These are phyloP conservation scores for Andrena fulva DNA, from an alignment of 2,888 invertebrate genomes.

Conservation along the genomic window DNA sequence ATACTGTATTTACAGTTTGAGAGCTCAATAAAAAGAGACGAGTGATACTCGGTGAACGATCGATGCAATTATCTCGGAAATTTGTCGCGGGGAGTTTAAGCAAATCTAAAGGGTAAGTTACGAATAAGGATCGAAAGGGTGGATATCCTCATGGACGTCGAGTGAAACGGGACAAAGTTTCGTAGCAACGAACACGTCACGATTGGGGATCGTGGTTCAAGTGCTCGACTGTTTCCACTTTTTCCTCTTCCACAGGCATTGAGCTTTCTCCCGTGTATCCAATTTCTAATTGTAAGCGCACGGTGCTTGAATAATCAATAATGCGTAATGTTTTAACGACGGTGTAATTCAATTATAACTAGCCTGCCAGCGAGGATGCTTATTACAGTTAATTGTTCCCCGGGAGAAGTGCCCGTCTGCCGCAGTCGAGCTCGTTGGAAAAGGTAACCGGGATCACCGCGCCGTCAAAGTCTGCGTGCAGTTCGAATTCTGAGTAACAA, in stretches of 20 bases:
- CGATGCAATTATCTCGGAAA: too few relatives aligned
- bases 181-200: neutral
- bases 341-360: constrained; percentile 68
- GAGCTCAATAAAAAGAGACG: too few relatives aligned
- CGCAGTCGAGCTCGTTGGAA: constrained; percentile 36
- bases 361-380: constrained; percentile 47
- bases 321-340: constrained; percentile 70
- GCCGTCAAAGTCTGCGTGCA: neutral
- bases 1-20: neutral
- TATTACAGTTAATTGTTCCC: constrained; percentile 59
- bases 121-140: neutral
- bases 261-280: neutral
- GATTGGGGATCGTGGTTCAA: constrained; percentile 5
- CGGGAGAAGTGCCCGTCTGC: constrained; percentile 39
- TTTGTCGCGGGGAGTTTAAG: too few relatives aligned
- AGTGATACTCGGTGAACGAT: too few relatives aligned
- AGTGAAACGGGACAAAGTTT: neutral
- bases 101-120: neutral
- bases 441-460: constrained; percentile 32
- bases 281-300: constrained; percentile 49
- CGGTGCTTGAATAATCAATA: constrained; percentile 51
- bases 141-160: neutral
- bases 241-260: constrained; percentile 15
- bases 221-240: constrained; percentile 22
- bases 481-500: constrained; percentile 10